Conservation (phyloP, 2,888 invertebrate species). For the Drosophila prolongata region DNA sequence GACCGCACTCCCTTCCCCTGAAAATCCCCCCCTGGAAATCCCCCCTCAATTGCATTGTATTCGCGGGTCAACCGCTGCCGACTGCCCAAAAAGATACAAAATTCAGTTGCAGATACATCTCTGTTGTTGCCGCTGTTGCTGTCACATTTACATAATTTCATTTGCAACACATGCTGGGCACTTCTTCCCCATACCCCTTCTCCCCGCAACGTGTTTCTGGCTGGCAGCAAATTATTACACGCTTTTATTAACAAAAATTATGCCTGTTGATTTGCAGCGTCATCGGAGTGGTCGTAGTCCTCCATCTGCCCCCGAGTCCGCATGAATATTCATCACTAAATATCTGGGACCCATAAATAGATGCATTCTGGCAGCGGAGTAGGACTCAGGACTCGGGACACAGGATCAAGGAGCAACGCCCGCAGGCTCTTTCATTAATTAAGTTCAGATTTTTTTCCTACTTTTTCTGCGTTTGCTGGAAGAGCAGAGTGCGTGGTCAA, state of each 20-base stretch:
- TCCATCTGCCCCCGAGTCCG: background rate
- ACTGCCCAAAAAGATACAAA: slow-evolving; percentile 30
- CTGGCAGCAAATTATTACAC: slow-evolving; percentile 54
- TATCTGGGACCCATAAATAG: slow-evolving; percentile 61
- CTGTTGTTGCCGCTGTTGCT: slow-evolving; percentile 49
- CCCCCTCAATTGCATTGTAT: slow-evolving; percentile 57
- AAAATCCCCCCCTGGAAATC: slow-evolving; percentile 10
- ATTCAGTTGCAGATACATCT: slow-evolving; percentile 36
- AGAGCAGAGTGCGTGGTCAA: slow-evolving; percentile 5
- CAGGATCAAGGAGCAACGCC: slow-evolving; percentile 25
- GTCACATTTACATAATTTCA: slow-evolving; percentile 79
- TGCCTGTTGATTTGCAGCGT: slow-evolving; percentile 68
- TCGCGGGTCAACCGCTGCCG: slow-evolving; percentile 58
- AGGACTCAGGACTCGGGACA: background rate
- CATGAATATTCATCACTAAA: slow-evolving; percentile 70
- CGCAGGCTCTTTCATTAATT: slow-evolving; percentile 67
- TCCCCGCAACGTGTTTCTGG: slow-evolving; percentile 5
- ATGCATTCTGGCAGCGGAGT: slow-evolving; percentile 15
- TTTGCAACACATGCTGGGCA: slow-evolving; percentile 59
- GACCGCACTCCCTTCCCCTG: background rate
- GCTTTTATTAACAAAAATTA: slow-evolving; percentile 67
- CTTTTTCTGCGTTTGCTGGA: slow-evolving; percentile 1
- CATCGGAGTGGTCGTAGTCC: slow-evolving; percentile 38
- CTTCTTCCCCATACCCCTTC: background rate
- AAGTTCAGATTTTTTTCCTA: slow-evolving; percentile 53